Conservation (phyloP, 1,140 invertebrate species). For the Holcopasites calliopsidis region DNA sequence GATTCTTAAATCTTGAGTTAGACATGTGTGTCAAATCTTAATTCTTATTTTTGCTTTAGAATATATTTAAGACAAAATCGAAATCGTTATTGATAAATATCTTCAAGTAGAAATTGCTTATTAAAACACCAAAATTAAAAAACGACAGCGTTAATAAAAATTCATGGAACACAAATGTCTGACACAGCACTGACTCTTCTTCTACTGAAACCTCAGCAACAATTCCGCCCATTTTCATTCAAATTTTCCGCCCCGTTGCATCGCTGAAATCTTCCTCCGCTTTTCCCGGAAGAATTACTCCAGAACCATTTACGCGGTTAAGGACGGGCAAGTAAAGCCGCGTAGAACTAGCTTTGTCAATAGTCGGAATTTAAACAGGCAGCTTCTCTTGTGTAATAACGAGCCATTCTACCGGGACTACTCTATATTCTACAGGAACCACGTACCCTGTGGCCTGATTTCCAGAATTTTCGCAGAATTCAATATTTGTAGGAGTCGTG, state of each 20-base stretch:
- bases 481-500: slow-evolving; percentile 38
- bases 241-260: background rate
- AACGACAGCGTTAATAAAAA: background rate
- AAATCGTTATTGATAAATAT: too few relatives aligned
- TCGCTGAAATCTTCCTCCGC: background rate
- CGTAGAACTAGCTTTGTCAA: slow-evolving; percentile 35
- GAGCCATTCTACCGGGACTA: slow-evolving; percentile 18
- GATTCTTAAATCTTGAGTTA: too few relatives aligned
- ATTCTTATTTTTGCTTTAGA: background rate
- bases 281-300: background rate
- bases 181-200: background rate
- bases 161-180: background rate
- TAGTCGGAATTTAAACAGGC: slow-evolving; percentile 23
- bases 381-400: slow-evolving; percentile 8
- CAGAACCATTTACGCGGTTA: background rate
- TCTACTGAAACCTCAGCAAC: background rate
- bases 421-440: background rate
- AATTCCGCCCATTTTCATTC: background rate
- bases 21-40: too few relatives aligned
- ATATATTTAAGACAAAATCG: too few relatives aligned
- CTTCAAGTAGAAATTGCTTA: too few relatives aligned
- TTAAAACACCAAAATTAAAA: background rate
- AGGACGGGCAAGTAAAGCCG: slow-evolving; percentile 9
- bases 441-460: slow-evolving; percentile 21
- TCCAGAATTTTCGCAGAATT: slow-evolving; percentile 35